Evolutionary conservation across 2,888 invertebrate species (phyloP), one percentile per base, ranked within the genome.

Genomic region (Tachina grossa): DNA sequence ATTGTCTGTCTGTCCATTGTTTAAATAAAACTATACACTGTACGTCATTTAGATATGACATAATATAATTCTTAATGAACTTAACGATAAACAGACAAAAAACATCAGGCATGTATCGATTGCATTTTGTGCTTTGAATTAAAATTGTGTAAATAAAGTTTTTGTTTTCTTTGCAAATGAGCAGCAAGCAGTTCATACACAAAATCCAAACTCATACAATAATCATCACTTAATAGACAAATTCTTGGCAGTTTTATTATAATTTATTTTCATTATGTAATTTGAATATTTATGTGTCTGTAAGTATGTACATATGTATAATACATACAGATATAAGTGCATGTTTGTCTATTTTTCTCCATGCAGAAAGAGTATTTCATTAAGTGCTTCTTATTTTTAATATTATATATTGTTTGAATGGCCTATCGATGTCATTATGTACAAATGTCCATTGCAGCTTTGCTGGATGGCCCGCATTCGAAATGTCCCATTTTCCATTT

Each of bases 241-340:
- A 82, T 85, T 82, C 74, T 69, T 82, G 77, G 78, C 81, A 85
- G 66, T 82, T 71, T 85, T 82, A 85, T 85, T 81, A 49, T 57
- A 75, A 85, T 85, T 85, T 82, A 77, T 85, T 65, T 65, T 47
- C 76, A 66, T 84, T 80, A 75, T 75, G 69, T 75, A 63, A 79
- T 69, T 79, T 78, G 59, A 66, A 77, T 72, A 83, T 72, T 47
- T 82, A 69, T 65, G 31, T 83, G 9, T n/a, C 39, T 13, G 3
- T 47, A 16, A 31, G 19, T 53, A 19, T 19, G 14, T 53, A 53
- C 19, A 53, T 13, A 53, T 9, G 13, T 47, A 13, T 49, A 47
- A 19, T 19, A 53, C 53, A 19, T 9, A 22, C 19, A 53, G 11
- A 53, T 13, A 4, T 22, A 57, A 5, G 11, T 22, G 14, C 11